Evolutionary conservation across 2,797 vertebrate species (phyloP).

Genomic region (Alosa sapidissima): DNA sequence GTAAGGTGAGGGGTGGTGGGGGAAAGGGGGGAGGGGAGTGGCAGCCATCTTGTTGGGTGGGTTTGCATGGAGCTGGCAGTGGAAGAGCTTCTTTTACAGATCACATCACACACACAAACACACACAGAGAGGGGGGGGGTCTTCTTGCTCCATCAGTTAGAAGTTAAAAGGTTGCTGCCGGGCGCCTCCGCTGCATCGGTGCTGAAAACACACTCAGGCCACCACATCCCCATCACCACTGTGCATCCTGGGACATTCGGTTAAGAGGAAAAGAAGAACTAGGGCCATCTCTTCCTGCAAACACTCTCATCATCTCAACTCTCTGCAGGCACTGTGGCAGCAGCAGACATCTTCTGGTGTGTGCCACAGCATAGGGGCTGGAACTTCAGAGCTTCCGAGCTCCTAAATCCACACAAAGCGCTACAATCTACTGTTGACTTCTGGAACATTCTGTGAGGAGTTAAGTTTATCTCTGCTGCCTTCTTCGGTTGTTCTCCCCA

Average conservation of each 20-base stretch:
- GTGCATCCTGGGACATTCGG: slow-evolving; percentile 9
- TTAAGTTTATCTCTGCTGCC: not conserved
- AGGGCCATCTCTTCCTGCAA: not conserved
- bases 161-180: not conserved
- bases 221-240: slow-evolving; percentile 8
- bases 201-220: slow-evolving; percentile 1
- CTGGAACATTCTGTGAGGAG: not conserved
- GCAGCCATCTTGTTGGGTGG: not conserved
- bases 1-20: slow-evolving; percentile 44
- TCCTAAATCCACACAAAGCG: not conserved
- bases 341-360: not conserved
- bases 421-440: not conserved
- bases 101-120: slow-evolving; percentile 12
- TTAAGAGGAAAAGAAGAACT: slow-evolving; percentile 69
- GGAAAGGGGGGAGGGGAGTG: not conserved
- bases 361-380: not conserved
- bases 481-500: not conserved
- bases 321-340: not conserved
- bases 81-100: slow-evolving; percentile 59
- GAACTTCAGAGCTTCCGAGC: not conserved
- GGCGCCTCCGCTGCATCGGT: slow-evolving; percentile 43
- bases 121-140: not conserved
- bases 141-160: not conserved
- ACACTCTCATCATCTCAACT: not conserved
- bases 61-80: not conserved